Percentiles rank a stretch among this genome's conserved stretches.
phyloP scores from a whole-genome alignment of 1,140 invertebrate genomes.

The Drosophila aff. region DNA sequence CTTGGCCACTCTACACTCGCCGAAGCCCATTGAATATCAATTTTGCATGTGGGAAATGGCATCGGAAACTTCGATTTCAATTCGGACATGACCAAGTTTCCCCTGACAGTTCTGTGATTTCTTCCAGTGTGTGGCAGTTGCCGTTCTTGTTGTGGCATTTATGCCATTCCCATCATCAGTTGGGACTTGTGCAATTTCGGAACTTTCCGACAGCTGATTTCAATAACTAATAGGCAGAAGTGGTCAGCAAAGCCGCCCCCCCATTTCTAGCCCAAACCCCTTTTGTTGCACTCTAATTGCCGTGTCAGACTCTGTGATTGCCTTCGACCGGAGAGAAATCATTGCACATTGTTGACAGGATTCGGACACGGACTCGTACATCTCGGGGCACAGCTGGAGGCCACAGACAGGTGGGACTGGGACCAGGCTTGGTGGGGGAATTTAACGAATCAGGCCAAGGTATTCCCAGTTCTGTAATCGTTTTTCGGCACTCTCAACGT shows the following conservation, averaged over 20 bases:
- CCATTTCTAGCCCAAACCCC: constrained; percentile 2
- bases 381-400: constrained; percentile 32
- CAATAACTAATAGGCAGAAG: constrained; percentile 82
- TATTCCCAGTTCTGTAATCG: constrained; percentile 37
- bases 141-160: constrained; percentile 51
- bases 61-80: constrained; percentile 32
- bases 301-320: constrained; percentile 74
- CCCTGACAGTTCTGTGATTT: constrained; percentile 17
- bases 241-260: constrained; percentile 30
- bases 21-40: constrained; percentile 34
- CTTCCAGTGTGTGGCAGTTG: constrained; percentile 17
- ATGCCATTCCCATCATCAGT: constrained; percentile 68
- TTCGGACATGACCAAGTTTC: constrained; percentile 10
- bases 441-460: constrained; percentile 14
- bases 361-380: constrained; percentile 9
- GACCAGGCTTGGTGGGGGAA: not conserved
- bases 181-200: constrained; percentile 64
- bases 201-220: constrained; percentile 83
- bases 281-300: constrained; percentile 76
- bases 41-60: constrained; percentile 40
- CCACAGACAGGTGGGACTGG: constrained; percentile 14
- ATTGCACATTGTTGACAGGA: constrained; percentile 64
- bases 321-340: constrained; percentile 57
- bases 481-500: constrained; percentile 14
- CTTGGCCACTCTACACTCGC: constrained; percentile 26